Evolutionary conservation across 1,140 invertebrate genomes (phyloP).

Genomic region (Zaprionus africanus): DNA sequence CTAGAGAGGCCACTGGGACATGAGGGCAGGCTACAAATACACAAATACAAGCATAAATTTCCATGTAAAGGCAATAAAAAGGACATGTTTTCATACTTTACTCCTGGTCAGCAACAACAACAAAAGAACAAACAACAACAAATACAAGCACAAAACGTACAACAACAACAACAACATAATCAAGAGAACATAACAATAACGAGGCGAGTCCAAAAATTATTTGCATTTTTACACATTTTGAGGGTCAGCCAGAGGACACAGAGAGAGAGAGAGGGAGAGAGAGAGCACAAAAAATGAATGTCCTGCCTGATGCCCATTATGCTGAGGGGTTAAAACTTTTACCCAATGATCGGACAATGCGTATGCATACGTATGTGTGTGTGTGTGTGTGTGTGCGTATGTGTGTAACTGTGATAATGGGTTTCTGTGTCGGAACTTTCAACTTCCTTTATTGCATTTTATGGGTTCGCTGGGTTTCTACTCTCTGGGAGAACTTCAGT

Average conservation of each 20-base stretch:
- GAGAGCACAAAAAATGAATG: slow-evolving; percentile 67
- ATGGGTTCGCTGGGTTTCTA: slow-evolving; percentile 55
- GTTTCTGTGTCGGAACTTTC: slow-evolving; percentile 82
- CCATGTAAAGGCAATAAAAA: slow-evolving; percentile 80
- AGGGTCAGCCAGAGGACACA: slow-evolving; percentile 75
- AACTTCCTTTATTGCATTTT: slow-evolving; percentile 82
- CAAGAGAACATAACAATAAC: slow-evolving; percentile 80
- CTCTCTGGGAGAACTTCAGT: not conserved
- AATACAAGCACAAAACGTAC: slow-evolving; percentile 57
- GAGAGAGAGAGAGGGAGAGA: slow-evolving; percentile 30
- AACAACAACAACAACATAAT: slow-evolving; percentile 70
- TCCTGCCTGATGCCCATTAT: slow-evolving; percentile 71
- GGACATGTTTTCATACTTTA: slow-evolving; percentile 76
- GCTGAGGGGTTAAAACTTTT: slow-evolving; percentile 74
- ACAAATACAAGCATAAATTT: slow-evolving; percentile 75
- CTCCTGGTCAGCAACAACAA: slow-evolving; percentile 37
- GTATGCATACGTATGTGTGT: slow-evolving; percentile 7
- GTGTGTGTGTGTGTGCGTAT: slow-evolving; percentile 16
- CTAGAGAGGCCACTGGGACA: slow-evolving; percentile 18
- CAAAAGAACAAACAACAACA: slow-evolving; percentile 38
- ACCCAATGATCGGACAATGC: slow-evolving; percentile 69
- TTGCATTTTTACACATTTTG: slow-evolving; percentile 82
- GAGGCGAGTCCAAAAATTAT: slow-evolving; percentile 67
- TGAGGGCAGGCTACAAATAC: slow-evolving; percentile 30
- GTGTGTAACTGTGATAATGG: slow-evolving; percentile 78